Evolutionary conservation across 1,140 invertebrate species (phyloP).

Genomic region (Drosophila navojoa): DNA sequence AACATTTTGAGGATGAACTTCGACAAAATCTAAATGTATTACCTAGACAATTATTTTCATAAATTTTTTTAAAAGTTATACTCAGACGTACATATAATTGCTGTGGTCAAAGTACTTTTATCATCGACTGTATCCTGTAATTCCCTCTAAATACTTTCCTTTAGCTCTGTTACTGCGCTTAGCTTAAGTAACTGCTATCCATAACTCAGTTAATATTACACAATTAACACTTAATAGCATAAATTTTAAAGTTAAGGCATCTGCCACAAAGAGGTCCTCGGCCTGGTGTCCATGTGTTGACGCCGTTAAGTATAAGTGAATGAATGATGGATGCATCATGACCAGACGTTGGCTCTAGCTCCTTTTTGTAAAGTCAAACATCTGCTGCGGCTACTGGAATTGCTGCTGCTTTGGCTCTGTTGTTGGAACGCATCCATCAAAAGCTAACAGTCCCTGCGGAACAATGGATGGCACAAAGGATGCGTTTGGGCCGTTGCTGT

Average conservation of each 20-base stretch:
- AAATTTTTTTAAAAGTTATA: no score
- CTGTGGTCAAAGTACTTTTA: no score
- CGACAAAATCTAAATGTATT: no score
- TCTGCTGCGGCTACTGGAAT: conserved; percentile 15
- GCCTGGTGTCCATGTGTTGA: conserved; percentile 16
- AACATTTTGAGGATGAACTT: no score
- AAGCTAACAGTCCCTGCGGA: conserved; percentile 46
- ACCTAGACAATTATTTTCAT: no score
- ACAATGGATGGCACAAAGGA: conserved; percentile 47
- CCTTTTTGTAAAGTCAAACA: conserved; percentile 28
- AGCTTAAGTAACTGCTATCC: neutral
- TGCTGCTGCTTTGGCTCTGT: conserved; percentile 41
- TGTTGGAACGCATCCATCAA: conserved; percentile 66
- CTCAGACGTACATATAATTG: no score
- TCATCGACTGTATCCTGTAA: no score
- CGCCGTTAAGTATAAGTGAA: neutral
- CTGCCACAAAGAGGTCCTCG: conserved; percentile 9
- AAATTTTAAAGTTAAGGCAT: conserved; percentile 16
- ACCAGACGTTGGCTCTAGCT: conserved; percentile 19
- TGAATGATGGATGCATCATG: conserved; percentile 38
- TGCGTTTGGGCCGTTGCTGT: conserved; percentile 12
- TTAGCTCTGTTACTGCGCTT: neutral
- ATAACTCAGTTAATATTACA: conserved; percentile 5
- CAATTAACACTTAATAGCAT: conserved; percentile 14
- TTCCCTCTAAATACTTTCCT: no score